Base-by-base conservation (phyloP, 2,888 invertebrate genomes). In the Bedellia somnulentella region DNA sequence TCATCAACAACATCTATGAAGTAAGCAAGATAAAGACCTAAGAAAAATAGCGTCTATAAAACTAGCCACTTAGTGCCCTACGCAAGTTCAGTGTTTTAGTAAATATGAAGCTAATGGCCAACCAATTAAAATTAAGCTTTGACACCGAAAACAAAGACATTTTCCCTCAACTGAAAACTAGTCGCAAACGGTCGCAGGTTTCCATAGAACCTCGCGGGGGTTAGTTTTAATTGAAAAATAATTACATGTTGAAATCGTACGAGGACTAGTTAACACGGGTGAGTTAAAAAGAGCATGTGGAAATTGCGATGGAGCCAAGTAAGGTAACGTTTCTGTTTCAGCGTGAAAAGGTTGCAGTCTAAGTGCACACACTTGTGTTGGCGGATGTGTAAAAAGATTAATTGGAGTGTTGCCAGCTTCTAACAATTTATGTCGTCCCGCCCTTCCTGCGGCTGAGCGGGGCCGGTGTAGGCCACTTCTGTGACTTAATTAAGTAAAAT, bases 401-500 rank as follows among this genome's bases (percentile, higher is more conserved):
- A 75, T 75, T 75, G 75, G 75, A 75, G 75, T 67, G 70, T 57
- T 59, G 57, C 62, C 35, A 60, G 55, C 54, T 55, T 66, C 60
- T 3, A 5, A n/a, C 70, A 66, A 67, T 71, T 70, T 68, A 66
- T 67, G 70, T 67, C 59, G 59, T 50, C 50, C 67, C 60, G 64
- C 67, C 67, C 66, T 52, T 50, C 54, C 50, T 51, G 49, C 60
- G 57, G 66, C 59, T 66, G 64, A 60, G 63, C 63, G 66, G n/a
- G n/a, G n/a, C n/a, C n/a, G n/a, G n/a, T n/a, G n/a, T n/a, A 71
- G 71, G 71, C 71, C 73, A 73, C 73, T 75, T 67, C 59, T 64
- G 67, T 63, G 54, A 70, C 73, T 71, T 75, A 75, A 75, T 75
- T 75, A 73, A 71, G 75, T 70, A 61, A 71, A 73, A 73, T 71